Base-by-base conservation (phyloP, 1,140 invertebrate species). In the Drosophila arawakana region DNA sequence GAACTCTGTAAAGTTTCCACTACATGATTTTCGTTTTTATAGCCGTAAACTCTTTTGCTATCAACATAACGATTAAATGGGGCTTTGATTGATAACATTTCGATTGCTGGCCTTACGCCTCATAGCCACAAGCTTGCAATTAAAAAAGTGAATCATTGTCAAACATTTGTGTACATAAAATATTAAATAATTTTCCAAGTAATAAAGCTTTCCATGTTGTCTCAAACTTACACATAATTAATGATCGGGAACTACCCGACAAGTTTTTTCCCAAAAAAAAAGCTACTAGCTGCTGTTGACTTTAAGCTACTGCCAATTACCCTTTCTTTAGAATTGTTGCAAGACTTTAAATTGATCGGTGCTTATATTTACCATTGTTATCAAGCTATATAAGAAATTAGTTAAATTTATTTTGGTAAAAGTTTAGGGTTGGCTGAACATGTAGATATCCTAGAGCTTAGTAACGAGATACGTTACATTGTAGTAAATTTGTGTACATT, bases 31-130 rank as follows among this genome's bases (percentile, higher is more conserved):
- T 34, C 6, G 54, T 75, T 80, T 80, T 80, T 80, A 80, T 80
- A 80, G 9, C 30, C 4, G 2, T 9, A 39, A 52, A 21, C 37
- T 52, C 43, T 18, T 13, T 59, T 34, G 18, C 30, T 50, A 69
- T 62, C 58, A 62, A 71, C 39, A 11, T 18, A 9, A 18, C 9
- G 54, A 25, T 21, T 11, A 5, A 21, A 18, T 21, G 18, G 37
- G 10, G 37, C 18, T 65, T 66, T 80, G 77, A 81, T 78, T 68
- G 78, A 81, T 80, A 47, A 47, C 35, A 25, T 49, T 73, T 62
- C 18, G 2, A 21, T 21, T 1, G 18, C 18, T 21, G 18, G 18
- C 18, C 18, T 21, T 21, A 21, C 18, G 18, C 7, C 54, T 11
- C 41, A 57, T 18, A 18, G 54, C 18, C 34, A 61, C 41, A 13